phyloP scores from a whole-genome alignment of 2,888 invertebrate genomes.

The Alentia gelatinosa region DNA sequence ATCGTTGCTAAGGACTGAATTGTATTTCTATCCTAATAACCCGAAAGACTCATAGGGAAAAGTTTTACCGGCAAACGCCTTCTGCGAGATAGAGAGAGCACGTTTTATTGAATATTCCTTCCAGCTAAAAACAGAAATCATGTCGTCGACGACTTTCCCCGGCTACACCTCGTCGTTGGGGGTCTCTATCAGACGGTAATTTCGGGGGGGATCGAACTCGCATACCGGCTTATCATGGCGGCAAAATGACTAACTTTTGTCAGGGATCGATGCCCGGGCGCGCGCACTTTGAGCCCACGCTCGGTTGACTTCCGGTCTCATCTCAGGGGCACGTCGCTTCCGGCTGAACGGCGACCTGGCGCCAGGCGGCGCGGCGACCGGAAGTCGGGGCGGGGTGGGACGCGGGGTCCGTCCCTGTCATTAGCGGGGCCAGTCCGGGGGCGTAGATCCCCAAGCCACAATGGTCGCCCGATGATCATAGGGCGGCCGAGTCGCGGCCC shows the following conservation, averaged over 20 bases:
- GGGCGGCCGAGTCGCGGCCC: background rate
- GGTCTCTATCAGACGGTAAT: too few relatives aligned
- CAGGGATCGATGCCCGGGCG: background rate
- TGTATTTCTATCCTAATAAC: too few relatives aligned
- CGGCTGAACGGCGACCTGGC: background rate
- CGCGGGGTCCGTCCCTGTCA: background rate
- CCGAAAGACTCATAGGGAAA: too few relatives aligned
- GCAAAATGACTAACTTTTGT: background rate
- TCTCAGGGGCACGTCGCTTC: background rate
- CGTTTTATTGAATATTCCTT: too few relatives aligned
- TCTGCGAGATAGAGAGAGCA: too few relatives aligned
- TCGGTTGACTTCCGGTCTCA: background rate
- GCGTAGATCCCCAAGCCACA: background rate
- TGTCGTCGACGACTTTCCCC: too few relatives aligned
- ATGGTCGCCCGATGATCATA: constrained; percentile 23
- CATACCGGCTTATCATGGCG: too few relatives aligned
- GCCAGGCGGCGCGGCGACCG: constrained; percentile 15
- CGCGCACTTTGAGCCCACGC: background rate
- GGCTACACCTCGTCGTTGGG: too few relatives aligned
- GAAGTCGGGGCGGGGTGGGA: background rate
- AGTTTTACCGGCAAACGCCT: too few relatives aligned
- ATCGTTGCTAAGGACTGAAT: too few relatives aligned
- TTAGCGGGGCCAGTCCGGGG: background rate
- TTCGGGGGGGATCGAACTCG: too few relatives aligned
- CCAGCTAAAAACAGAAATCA: too few relatives aligned